phyloP scores from a whole-genome alignment of 1,140 invertebrate genomes.

The Plodia interpunctella region DNA sequence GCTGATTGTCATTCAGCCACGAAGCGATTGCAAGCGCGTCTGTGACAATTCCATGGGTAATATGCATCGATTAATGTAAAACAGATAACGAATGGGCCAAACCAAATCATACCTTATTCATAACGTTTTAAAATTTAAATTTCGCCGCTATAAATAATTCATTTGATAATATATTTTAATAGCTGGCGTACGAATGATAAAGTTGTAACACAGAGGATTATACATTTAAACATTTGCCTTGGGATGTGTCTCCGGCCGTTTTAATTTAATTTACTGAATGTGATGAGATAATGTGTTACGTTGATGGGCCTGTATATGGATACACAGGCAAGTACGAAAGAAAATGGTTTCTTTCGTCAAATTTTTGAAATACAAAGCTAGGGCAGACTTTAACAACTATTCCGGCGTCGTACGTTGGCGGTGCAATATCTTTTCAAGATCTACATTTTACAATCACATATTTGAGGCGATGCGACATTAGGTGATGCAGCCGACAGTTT shows the following conservation, averaged over 20 bases:
- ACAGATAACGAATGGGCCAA: neutral
- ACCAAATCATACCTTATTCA: neutral
- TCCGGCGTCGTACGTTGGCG: too few relatives aligned
- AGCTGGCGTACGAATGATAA: neutral
- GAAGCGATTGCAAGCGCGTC: neutral
- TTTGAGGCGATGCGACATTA: too few relatives aligned
- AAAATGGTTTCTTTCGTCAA: too few relatives aligned
- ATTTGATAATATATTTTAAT: neutral
- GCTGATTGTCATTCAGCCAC: neutral
- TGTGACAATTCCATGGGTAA: slow-evolving; percentile 1
- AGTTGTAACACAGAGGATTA: neutral
- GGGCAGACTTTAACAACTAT: too few relatives aligned
- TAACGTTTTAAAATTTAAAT: neutral
- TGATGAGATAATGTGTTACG: too few relatives aligned
- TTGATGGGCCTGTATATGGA: too few relatives aligned
- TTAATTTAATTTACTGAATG: too few relatives aligned
- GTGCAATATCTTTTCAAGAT: too few relatives aligned
- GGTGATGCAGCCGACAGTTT: too few relatives aligned
- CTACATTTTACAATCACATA: too few relatives aligned
- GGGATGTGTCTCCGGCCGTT: neutral
- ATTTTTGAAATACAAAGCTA: too few relatives aligned
- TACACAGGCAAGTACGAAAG: too few relatives aligned
- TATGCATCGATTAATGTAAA: neutral
- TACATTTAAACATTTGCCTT: neutral
- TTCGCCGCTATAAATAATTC: neutral